Base-by-base conservation (phyloP, 1,140 invertebrate species). In the Pinna nobilis region DNA sequence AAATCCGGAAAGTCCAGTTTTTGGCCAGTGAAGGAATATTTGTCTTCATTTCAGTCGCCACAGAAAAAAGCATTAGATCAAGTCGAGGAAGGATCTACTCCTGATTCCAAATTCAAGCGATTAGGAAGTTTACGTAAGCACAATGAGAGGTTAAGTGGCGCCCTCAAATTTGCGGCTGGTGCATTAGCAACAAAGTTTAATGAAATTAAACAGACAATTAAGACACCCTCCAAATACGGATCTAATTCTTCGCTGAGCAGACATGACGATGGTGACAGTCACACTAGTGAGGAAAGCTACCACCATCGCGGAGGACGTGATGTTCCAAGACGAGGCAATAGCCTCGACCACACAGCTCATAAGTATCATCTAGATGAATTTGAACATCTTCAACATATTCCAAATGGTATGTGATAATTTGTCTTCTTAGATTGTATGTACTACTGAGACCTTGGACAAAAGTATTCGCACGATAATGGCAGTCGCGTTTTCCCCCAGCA, bases 181-280 rank as follows among this genome's bases (percentile, higher is more conserved):
- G 94, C 93, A 44, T 92, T 97, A 66, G 94, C 93, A 15, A 81
- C 63, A 37, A 97, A 97, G 86, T 93, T 97, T 70, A 96, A 96
- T 83, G 96, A 97, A 88, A 94, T 98, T 82, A 97, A 97, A 87
- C 95, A 96, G 86, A 95, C 95, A 13, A 96, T 97, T 30, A 84
- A 82, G 11, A 83, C 87, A 1, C 84, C 84, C 18, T 79, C 77
- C 35, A 84, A 82, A 59, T 68, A 75, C 44, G 85, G 82, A 5
- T 85, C 84, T 20, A 77, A 76, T 35, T 64, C 77, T 11, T 86
- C 84, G 13, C 68, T 85, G 25, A 70, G 37, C 32, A 28, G 47
- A 13, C 37, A 66, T 53, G 25, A 47, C 47, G 79, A 77, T 67
- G 76, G 60, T 18, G 25, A 53, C 18, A 60, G 57, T 32, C 9